phyloP scores from a whole-genome alignment of 2,113 vertebrate species.

The Nesogale talazaci region DNA sequence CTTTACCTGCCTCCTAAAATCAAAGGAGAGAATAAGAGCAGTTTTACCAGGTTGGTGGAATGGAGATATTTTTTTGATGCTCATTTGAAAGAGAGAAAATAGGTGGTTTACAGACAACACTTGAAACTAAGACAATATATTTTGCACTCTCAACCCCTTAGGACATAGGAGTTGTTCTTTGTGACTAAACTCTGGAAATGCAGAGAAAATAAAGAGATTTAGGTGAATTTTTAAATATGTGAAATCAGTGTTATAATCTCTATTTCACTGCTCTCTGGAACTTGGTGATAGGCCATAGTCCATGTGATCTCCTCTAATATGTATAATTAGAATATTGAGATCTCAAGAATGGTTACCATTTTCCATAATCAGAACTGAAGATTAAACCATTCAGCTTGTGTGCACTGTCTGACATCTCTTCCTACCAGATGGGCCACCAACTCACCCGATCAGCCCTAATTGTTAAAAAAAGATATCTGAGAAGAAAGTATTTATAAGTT shows the following conservation, averaged over 20 bases:
- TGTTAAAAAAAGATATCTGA: background rate
- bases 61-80: background rate
- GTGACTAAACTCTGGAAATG: background rate
- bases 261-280: background rate
- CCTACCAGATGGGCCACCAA: background rate
- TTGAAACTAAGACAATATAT: background rate
- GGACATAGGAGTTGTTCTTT: background rate
- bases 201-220: background rate
- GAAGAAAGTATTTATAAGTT: background rate
- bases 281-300: background rate
- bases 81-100: background rate
- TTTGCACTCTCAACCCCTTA: no score
- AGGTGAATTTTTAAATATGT: no score
- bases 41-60: no score
- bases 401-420: background rate
- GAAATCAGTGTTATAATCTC: background rate
- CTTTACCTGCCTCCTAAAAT: no score
- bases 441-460: background rate
- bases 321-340: background rate
- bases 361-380: background rate
- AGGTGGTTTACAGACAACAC: background rate
- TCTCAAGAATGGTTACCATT: background rate
- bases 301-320: background rate
- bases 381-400: background rate
- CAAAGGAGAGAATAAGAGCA: no score